Conservation (phyloP, 2,888 invertebrate genomes). For the Drosophila histrio region DNA sequence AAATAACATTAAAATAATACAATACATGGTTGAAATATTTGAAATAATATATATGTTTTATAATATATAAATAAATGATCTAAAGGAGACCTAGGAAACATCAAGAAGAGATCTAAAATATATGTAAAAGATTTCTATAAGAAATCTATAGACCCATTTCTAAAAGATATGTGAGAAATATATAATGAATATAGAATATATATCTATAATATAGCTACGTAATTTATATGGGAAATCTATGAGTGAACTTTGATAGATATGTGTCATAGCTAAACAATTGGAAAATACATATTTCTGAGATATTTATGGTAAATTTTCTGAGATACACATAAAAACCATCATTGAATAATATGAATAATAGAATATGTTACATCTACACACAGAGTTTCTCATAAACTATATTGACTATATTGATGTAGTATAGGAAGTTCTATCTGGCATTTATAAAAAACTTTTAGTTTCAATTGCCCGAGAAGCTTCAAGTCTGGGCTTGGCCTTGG, state of each 20-base stretch:
- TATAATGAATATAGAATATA: neutral
- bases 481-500: constrained; percentile 24
- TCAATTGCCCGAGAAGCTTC: neutral
- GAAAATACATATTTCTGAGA: too few relatives aligned
- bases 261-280: neutral
- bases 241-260: neutral
- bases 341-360: too few relatives aligned
- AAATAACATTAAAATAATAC: neutral
- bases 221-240: neutral
- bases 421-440: neutral
- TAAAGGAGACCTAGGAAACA: neutral
- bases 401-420: neutral
- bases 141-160: too few relatives aligned
- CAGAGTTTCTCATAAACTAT: neutral
- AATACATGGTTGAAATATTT: neutral
- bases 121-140: neutral
- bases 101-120: neutral
- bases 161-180: neutral
- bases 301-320: too few relatives aligned
- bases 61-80: neutral
- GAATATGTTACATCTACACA: too few relatives aligned
- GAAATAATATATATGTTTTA: neutral
- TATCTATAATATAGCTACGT: too few relatives aligned
- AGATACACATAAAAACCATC: too few relatives aligned
- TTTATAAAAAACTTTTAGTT: constrained; percentile 1